phyloP scores from a whole-genome alignment of 2,797 vertebrate genomes.

The Mus minutoides region DNA sequence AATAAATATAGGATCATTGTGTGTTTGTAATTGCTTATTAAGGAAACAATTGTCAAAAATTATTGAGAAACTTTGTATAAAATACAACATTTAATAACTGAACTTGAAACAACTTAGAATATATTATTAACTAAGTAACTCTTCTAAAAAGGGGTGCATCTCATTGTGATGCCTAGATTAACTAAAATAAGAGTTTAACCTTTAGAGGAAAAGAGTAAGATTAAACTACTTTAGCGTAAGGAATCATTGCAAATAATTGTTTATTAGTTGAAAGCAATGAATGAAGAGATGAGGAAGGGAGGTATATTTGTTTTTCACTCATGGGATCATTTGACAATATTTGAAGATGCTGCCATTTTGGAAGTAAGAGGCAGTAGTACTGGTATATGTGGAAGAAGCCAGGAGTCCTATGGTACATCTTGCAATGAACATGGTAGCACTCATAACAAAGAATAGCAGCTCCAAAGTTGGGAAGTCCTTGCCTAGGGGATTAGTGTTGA shows the following conservation, averaged over 20 bases:
- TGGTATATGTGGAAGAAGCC: not conserved
- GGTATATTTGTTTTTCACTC: not conserved
- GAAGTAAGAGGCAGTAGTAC: fast-evolving
- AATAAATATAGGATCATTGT: constrained; percentile 10
- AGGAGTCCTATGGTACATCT: not conserved
- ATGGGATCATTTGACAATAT: not conserved
- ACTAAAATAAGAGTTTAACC: constrained; percentile 82
- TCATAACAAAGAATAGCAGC: not conserved
- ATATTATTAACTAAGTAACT: constrained; percentile 79
- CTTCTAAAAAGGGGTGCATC: constrained; percentile 72
- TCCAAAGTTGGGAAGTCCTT: not conserved
- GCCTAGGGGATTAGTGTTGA: constrained; percentile 66
- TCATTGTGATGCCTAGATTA: constrained; percentile 64
- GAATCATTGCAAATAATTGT: constrained; percentile 79
- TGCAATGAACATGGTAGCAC: not conserved
- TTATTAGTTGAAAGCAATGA: constrained; percentile 72
- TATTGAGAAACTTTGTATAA: not conserved
- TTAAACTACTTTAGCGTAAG: constrained; percentile 78
- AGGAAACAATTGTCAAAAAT: not conserved
- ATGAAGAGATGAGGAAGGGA: not conserved
- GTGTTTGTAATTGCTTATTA: constrained; percentile 19
- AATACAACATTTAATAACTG: not conserved
- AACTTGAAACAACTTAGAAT: constrained; percentile 50
- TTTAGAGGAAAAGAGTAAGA: constrained; percentile 81
- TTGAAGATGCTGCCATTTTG: not conserved